These are phyloP conservation scores for Oreotrochilus melanogaster DNA, from an alignment of 2,113 vertebrate genomes.

Conservation along the genomic window DNA sequence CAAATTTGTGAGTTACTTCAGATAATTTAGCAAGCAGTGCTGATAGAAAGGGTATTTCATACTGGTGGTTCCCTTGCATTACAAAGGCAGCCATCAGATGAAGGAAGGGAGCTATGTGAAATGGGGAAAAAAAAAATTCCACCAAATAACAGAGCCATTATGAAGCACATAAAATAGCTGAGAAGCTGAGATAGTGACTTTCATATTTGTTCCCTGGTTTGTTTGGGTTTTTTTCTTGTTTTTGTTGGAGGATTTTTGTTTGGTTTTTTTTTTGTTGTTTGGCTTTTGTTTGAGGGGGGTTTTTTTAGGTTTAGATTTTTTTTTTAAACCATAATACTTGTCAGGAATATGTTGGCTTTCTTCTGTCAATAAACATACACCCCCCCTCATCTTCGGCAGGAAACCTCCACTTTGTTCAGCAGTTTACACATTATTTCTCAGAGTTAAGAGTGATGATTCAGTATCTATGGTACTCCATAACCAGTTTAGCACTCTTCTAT, in stretches of 20 bases:
- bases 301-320: neutral
- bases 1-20: neutral
- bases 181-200: neutral
- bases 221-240: neutral
- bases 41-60: neutral
- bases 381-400: neutral
- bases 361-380: neutral
- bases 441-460: neutral
- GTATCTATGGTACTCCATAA: neutral
- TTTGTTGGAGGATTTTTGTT: neutral
- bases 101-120: neutral
- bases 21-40: neutral
- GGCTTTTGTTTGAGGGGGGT: no score
- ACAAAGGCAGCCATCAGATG: neutral
- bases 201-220: accelerated
- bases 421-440: conserved; percentile 9
- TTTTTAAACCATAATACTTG: neutral
- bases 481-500: neutral
- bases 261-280: no score
- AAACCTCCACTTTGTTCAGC: neutral
- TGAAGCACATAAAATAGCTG: neutral
- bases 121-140: neutral
- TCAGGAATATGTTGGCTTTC: neutral
- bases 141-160: neutral
- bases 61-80: neutral